Percentiles rank a stretch among this genome's conserved stretches.
phyloP scores from a whole-genome alignment of 2,888 invertebrate genomes.

The Tipula helvola region DNA sequence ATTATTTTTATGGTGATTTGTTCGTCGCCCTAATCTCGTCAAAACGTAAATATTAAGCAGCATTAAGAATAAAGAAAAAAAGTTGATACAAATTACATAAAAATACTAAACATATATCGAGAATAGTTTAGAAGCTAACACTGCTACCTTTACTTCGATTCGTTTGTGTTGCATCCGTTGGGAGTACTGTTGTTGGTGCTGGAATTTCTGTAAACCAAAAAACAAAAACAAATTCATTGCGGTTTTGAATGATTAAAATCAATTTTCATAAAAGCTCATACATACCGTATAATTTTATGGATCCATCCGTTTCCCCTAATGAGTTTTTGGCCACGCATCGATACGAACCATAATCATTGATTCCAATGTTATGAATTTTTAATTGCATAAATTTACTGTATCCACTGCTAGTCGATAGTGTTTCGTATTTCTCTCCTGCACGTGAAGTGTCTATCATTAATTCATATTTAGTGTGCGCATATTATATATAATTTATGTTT shows the following conservation, averaged over 20 bases:
- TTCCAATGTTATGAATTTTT: conserved; percentile 69
- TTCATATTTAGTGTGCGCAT: conserved; percentile 14
- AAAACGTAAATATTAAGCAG: no score
- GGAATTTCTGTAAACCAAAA: conserved; percentile 58
- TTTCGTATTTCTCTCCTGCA: conserved; percentile 80
- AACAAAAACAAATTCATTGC: conserved; percentile 10
- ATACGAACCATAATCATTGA: conserved; percentile 75
- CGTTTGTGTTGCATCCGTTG: conserved; percentile 38
- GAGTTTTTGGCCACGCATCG: conserved; percentile 88
- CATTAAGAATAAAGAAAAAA: no score
- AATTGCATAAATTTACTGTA: conserved; percentile 87
- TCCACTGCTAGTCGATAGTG: conserved; percentile 67
- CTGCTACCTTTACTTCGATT: conserved; percentile 31
- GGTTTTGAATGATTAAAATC: conserved; percentile 7
- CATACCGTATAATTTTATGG: conserved; percentile 80
- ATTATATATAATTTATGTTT: neutral
- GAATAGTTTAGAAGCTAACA: neutral
- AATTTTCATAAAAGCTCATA: conserved; percentile 15
- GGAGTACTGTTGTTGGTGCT: conserved; percentile 64
- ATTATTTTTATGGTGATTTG: conserved; percentile 32
- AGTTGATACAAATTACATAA: no score
- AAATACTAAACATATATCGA: neutral
- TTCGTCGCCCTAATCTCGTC: conserved; percentile 27
- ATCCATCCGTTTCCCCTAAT: conserved; percentile 77
- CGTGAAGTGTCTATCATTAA: conserved; percentile 43